Evolutionary conservation across 2,888 invertebrate genomes (phyloP).

Genomic region (Alsophila aescularia): DNA sequence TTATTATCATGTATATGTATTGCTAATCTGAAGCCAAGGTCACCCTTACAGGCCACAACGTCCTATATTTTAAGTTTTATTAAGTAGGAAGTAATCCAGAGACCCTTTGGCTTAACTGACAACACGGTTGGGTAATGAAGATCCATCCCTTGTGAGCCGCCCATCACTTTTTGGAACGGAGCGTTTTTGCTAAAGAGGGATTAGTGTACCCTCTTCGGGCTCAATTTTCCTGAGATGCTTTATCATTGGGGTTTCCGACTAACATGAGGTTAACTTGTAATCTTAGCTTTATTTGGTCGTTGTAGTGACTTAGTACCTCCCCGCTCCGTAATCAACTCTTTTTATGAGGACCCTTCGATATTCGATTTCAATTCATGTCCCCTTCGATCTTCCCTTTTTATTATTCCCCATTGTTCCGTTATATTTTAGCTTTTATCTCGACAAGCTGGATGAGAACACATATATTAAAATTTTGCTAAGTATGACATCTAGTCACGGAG

Average conservation of each 20-base stretch:
- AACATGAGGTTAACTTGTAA: conserved; percentile 85
- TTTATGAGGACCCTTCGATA: conserved; percentile 70
- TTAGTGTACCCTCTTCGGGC: conserved; percentile 80
- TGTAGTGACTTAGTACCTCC: conserved; percentile 77
- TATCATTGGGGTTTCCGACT: conserved; percentile 82
- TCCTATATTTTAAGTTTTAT: conserved; percentile 69
- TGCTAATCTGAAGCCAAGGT: neutral
- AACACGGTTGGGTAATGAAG: conserved; percentile 82
- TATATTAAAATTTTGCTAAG: conserved; percentile 22
- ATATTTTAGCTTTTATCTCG: conserved; percentile 30
- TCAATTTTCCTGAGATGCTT: conserved; percentile 83
- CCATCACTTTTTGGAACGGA: conserved; percentile 83
- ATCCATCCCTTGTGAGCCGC: conserved; percentile 79
- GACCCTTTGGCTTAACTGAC: conserved; percentile 80
- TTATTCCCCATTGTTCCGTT: conserved; percentile 26
- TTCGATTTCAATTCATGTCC: conserved; percentile 55
- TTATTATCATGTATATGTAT: too few species aligned
- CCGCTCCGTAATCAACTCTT: conserved; percentile 75
- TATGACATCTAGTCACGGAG: conserved; percentile 2
- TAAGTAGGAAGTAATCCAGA: conserved; percentile 74
- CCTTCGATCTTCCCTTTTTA: conserved; percentile 31
- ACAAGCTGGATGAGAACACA: conserved; percentile 27
- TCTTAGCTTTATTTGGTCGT: conserved; percentile 82
- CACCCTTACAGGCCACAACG: conserved; percentile 9
- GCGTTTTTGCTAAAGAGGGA: conserved; percentile 85